Conservation (phyloP, 2,797 vertebrate genomes). For the Todus mexicanus region DNA sequence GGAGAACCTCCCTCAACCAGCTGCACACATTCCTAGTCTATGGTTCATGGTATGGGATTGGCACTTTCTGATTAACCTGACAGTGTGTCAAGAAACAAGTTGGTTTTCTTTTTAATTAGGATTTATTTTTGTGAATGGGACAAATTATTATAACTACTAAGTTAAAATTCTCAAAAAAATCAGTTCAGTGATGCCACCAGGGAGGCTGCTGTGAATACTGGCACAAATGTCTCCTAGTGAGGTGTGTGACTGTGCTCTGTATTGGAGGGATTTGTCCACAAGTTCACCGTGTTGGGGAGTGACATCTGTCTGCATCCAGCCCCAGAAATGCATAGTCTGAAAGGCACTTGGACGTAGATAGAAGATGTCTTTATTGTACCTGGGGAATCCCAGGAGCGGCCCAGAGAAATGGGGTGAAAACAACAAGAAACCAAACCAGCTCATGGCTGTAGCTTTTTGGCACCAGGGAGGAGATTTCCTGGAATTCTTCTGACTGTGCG, state of each 20-base stretch:
- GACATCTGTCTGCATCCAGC: neutral
- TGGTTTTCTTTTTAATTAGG: too few species aligned
- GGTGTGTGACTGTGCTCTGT: neutral
- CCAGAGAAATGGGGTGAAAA: too few species aligned
- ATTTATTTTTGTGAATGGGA: neutral
- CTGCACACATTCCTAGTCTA: neutral
- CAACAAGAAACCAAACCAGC: neutral
- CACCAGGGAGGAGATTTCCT: neutral
- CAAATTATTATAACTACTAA: neutral
- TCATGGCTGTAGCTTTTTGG: neutral
- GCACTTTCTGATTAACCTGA: too few species aligned
- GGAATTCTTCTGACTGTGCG: neutral
- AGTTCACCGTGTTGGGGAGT: neutral
- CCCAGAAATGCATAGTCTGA: neutral
- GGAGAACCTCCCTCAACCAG: too few species aligned
- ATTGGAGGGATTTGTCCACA: rapidly evolving
- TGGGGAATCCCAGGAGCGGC: neutral
- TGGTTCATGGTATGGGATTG: neutral
- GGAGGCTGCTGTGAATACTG: neutral
- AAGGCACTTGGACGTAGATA: neutral
- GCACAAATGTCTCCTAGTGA: neutral
- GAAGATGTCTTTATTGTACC: neutral
- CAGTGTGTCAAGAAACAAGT: neutral
- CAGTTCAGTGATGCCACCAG: neutral
- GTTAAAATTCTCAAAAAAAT: neutral